Base-by-base conservation (phyloP, 1,140 invertebrate species). In the Geopemphigus sp. region DNA sequence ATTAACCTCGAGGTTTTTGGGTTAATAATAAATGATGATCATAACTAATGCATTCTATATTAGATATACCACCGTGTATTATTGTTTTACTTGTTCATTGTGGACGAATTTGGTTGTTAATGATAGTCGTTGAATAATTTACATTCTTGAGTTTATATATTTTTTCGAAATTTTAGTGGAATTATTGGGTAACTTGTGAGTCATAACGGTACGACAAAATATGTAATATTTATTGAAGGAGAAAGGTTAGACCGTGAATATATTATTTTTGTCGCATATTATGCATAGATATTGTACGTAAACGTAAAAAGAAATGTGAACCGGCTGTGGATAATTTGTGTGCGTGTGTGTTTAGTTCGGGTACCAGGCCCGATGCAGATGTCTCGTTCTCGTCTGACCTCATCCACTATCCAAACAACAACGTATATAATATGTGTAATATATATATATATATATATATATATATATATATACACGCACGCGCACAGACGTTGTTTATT, bases 301-400 rank as follows among this genome's bases (percentile, higher is more conserved):
- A 39, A 61, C 5, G 59, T 61, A 61, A 61, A 64, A 22, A 64
- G 39, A 47, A 68, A 68, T 68, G n/a, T 14, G 12, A 68, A 47
- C 64, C 64, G 64, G 32, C 39, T 68, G 64, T 39, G 39, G n/a
- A 39, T 24, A n/a, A 39, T 12, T 1, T 45, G 64, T 66, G 26
- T 10, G 61, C 29, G 59, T 32, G n/a, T 66, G 32, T 66, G 63
- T 39, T 66, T 47, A 15, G 39, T 47, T 5, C 29, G 29, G 19
- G 32, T 64, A 5, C 32, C 54, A n/a, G 29, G 24, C 54, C 80
- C 81, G 66, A 32, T 66, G 70, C 82, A 81, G 80, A 76, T 66
- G 54, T 54, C 39, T 72, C 57, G 70, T 29, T 56, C 61, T 66
- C 45, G 54, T 56, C 39, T 50, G 92, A 39, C 29, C 94, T 83